Percentiles rank a stretch among this genome's conserved stretches.
Conservation (phyloP, 2,888 invertebrate genomes). For the Hypselothyrea guttata region DNA sequence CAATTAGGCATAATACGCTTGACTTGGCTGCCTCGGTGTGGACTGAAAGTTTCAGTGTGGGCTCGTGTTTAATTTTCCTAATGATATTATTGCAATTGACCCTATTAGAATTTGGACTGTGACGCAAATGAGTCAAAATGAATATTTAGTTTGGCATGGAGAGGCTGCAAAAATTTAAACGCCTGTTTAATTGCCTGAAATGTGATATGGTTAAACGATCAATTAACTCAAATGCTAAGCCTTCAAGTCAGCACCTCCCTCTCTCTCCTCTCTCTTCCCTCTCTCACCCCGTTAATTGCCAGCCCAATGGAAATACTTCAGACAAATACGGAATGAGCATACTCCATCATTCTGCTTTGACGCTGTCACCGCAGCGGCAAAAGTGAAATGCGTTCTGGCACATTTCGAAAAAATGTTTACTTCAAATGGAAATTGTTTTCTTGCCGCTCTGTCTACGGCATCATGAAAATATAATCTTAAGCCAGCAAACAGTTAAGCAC, state of each 20-base stretch:
- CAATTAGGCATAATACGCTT: conserved; percentile 76
- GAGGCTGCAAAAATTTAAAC: conserved; percentile 42
- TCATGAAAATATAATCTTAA: conserved; percentile 68
- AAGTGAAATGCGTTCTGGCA: conserved; percentile 37
- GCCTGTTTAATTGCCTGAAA: conserved; percentile 62
- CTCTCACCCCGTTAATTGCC: conserved; percentile 55
- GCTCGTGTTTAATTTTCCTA: conserved; percentile 75
- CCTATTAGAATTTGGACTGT: conserved; percentile 63
- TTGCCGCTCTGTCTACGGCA: conserved; percentile 44
- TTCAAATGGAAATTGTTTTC: conserved; percentile 76
- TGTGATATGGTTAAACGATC: conserved; percentile 61
- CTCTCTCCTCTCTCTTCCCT: conserved; percentile 24
- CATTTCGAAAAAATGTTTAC: conserved; percentile 66
- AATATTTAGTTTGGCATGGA: conserved; percentile 64
- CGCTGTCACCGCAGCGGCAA: conserved; percentile 41
- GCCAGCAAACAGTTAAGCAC: conserved; percentile 70
- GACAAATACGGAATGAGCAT: conserved; percentile 27
- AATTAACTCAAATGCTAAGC: conserved; percentile 63
- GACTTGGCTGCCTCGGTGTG: conserved; percentile 56
- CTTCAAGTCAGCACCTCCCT: conserved; percentile 37
- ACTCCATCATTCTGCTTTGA: conserved; percentile 56
- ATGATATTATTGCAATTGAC: conserved; percentile 79
- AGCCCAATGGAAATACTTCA: conserved; percentile 27
- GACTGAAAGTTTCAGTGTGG: neutral
- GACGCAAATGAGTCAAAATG: conserved; percentile 76